phyloP scores from a whole-genome alignment of 1,140 invertebrate species.

The Anagrus nilaparvatae region DNA sequence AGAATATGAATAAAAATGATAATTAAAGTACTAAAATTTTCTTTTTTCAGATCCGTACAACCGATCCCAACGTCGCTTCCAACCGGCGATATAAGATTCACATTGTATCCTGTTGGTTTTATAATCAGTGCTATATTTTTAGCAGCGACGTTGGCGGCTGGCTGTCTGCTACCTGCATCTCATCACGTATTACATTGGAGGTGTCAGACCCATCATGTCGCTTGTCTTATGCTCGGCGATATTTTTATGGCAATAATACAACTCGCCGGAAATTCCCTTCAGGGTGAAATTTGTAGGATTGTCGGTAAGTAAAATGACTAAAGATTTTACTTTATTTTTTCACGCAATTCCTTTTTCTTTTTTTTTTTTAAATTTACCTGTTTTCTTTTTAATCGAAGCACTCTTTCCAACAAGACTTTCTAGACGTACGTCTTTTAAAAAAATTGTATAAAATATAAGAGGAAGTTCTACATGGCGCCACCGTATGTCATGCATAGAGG shows the following conservation, averaged over 20 bases:
- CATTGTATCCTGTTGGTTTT: slow-evolving; percentile 61
- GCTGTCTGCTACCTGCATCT: slow-evolving; percentile 62
- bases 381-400: too few relatives aligned
- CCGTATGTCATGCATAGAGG: too few relatives aligned
- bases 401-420: too few relatives aligned
- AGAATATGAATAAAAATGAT: too few relatives aligned
- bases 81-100: slow-evolving; percentile 51
- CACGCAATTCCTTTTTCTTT: too few relatives aligned
- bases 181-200: slow-evolving; percentile 77
- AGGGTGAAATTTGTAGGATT: slow-evolving; percentile 47
- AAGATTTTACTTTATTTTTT: too few relatives aligned
- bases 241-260: slow-evolving; percentile 65
- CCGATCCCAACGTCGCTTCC: too few relatives aligned
- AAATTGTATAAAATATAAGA: too few relatives aligned
- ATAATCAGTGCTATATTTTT: slow-evolving; percentile 67
- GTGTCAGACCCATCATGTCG: slow-evolving; percentile 73
- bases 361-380: too few relatives aligned
- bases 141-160: slow-evolving; percentile 62
- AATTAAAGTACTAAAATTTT: too few relatives aligned
- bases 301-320: slow-evolving; percentile 50
- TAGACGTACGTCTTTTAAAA: too few relatives aligned
- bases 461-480: too few relatives aligned
- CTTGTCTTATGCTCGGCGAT: slow-evolving; percentile 66
- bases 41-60: slow-evolving; percentile 26
- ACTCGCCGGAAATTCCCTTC: slow-evolving; percentile 47